Percentiles rank a stretch among this genome's conserved stretches.
phyloP scores from a whole-genome alignment of 1,140 invertebrate species.

The Plodia interpunctella region DNA sequence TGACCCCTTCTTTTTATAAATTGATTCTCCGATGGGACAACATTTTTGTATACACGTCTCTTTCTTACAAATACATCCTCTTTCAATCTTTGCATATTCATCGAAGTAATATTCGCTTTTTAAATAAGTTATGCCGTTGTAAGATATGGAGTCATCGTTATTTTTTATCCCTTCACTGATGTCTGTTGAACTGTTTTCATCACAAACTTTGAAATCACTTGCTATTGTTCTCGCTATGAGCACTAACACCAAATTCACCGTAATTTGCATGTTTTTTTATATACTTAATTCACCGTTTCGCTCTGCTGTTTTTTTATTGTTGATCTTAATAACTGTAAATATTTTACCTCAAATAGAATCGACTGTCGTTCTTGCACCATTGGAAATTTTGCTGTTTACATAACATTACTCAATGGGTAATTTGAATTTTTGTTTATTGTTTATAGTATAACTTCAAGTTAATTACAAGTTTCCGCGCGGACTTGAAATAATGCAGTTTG shows the following conservation, averaged over 20 bases:
- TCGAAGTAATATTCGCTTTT: constrained; percentile 33
- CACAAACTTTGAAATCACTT: constrained; percentile 21
- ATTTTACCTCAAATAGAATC: neutral
- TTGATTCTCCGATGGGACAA: constrained; percentile 33
- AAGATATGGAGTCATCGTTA: constrained; percentile 26
- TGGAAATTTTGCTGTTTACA: neutral
- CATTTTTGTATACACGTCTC: constrained; percentile 38
- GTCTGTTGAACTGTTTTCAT: constrained; percentile 24
- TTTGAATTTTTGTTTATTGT: neutral
- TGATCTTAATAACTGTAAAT: neutral
- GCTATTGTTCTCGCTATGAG: neutral
- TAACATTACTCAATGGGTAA: neutral
- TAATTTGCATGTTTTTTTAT: constrained; percentile 2
- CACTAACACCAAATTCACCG: neutral
- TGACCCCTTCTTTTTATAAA: constrained; percentile 1
- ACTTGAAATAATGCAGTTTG: neutral
- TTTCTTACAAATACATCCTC: constrained; percentile 38
- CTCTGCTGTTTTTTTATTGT: too few species aligned
- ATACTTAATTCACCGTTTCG: neutral
- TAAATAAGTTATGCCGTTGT: constrained; percentile 26
- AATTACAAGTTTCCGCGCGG: neutral
- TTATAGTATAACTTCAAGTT: neutral
- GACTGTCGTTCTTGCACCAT: neutral
- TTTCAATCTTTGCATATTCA: constrained; percentile 19
- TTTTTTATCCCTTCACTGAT: constrained; percentile 30